Evolutionary conservation across 2,888 invertebrate genomes (phyloP).

Genomic region (Pachliopta kotzebuea): DNA sequence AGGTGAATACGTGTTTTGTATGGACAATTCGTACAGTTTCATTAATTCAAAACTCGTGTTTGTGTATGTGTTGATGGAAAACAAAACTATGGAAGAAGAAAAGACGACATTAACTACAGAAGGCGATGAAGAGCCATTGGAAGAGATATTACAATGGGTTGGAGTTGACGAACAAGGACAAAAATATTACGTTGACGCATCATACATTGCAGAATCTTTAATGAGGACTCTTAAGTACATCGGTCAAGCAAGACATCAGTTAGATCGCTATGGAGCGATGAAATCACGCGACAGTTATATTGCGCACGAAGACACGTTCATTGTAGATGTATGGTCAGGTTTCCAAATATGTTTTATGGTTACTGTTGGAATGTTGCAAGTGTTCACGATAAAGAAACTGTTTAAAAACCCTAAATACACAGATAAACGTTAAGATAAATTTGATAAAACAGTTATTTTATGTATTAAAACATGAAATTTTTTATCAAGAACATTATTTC

Average conservation of each 20-base stretch:
- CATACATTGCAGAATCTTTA: conserved; percentile 82
- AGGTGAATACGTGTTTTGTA: conserved; percentile 91
- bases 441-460: neutral
- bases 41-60: conserved; percentile 91
- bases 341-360: conserved; percentile 88
- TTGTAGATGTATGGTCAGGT: conserved; percentile 89
- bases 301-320: conserved; percentile 88
- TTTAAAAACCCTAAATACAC: conserved; percentile 42
- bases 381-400: conserved; percentile 86
- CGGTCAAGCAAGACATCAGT: conserved; percentile 82
- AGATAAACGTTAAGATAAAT: conserved; percentile 10
- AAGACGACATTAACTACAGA: conserved; percentile 42
- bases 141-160: conserved; percentile 60
- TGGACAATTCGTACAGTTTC: conserved; percentile 91
- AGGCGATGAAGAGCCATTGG: conserved; percentile 46
- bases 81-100: conserved; percentile 65
- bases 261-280: conserved; percentile 84
- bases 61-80: conserved; percentile 86
- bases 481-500: neutral
- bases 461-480: neutral
- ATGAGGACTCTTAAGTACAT: conserved; percentile 82
- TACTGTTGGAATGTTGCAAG: conserved; percentile 86
- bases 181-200: conserved; percentile 63
- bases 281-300: conserved; percentile 91
- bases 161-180: conserved; percentile 50